Evolutionary conservation across 2,888 invertebrate species (phyloP).

Genomic region (Watsonalla binaria): DNA sequence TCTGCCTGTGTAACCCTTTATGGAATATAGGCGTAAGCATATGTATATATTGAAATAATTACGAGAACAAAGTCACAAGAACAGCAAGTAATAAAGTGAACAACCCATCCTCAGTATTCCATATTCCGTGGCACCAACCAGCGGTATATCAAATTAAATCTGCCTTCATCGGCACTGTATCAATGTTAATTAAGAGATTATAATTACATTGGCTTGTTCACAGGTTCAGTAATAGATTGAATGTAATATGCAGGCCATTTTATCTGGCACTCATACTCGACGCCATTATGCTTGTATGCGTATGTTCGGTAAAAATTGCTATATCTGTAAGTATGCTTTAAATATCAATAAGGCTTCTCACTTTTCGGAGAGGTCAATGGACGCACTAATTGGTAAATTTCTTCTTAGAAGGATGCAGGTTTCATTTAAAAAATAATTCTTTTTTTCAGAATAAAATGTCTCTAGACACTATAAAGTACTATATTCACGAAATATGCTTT

Average conservation of each 20-base stretch:
- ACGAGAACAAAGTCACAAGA: too few species aligned
- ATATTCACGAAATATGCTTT: conserved; percentile 54
- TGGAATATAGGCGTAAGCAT: too few species aligned
- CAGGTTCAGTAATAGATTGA: conserved; percentile 61
- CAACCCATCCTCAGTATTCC: too few species aligned
- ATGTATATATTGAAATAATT: too few species aligned
- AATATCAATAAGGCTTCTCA: too few species aligned
- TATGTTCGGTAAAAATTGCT: conserved; percentile 68
- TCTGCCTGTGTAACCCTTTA: too few species aligned
- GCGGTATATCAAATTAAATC: not conserved
- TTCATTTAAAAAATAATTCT: conserved; percentile 10
- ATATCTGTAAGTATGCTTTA: conserved; percentile 68
- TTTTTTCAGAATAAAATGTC: conserved; percentile 55
- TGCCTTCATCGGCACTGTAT: not conserved
- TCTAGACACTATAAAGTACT: conserved; percentile 57
- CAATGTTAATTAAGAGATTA: not conserved
- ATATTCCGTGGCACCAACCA: too few species aligned
- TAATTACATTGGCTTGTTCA: not conserved
- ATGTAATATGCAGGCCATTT: conserved; percentile 58
- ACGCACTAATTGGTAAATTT: too few species aligned
- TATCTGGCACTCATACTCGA: conserved; percentile 58
- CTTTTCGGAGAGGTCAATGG: not conserved
- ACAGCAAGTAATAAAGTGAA: too few species aligned
- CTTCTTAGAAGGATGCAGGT: conserved; percentile 6
- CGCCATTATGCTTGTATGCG: conserved; percentile 59